These are phyloP conservation scores for Mugil cephalus DNA, from an alignment of 2,113 vertebrate species.

Conservation along the genomic window DNA sequence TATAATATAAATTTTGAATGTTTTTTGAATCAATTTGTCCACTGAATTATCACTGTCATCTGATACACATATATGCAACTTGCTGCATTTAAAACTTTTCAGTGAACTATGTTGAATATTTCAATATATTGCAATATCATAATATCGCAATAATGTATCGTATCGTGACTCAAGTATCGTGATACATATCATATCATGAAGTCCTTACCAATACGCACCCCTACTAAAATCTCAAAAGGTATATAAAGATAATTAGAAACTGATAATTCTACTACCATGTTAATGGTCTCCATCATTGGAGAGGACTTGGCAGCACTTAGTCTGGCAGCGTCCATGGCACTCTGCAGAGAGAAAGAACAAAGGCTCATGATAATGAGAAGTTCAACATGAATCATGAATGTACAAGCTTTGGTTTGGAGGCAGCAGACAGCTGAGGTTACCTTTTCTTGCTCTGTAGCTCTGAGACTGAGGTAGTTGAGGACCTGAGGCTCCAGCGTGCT, in stretches of 20 bases:
- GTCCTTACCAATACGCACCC: too few relatives aligned
- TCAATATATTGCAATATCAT: too few relatives aligned
- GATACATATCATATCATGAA: too few relatives aligned
- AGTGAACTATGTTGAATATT: too few relatives aligned
- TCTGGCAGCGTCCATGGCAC: constrained; percentile 95
- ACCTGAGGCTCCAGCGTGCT: constrained; percentile 96
- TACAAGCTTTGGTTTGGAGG: background rate
- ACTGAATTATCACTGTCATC: too few relatives aligned
- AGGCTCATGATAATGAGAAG: background rate
- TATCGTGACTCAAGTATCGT: too few relatives aligned
- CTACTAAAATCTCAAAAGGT: too few relatives aligned
- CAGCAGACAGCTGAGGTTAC: constrained; percentile 69
- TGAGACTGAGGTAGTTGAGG: constrained; percentile 97
- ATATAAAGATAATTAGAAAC: background rate
- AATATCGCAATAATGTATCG: too few relatives aligned
- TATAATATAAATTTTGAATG: too few relatives aligned
- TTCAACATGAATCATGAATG: background rate
- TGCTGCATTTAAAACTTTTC: too few relatives aligned
- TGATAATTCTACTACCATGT: constrained; percentile 86
- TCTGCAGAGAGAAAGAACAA: constrained; percentile 73
- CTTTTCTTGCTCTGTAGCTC: constrained; percentile 98
- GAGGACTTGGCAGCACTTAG: constrained; percentile 97
- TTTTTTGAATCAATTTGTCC: too few relatives aligned
- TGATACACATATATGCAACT: too few relatives aligned
- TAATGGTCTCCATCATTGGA: constrained; percentile 99